Evolutionary conservation across 2,797 vertebrate genomes (phyloP), one percentile per base, ranked within the genome.

Genomic region (Hybognathus amarus): DNA sequence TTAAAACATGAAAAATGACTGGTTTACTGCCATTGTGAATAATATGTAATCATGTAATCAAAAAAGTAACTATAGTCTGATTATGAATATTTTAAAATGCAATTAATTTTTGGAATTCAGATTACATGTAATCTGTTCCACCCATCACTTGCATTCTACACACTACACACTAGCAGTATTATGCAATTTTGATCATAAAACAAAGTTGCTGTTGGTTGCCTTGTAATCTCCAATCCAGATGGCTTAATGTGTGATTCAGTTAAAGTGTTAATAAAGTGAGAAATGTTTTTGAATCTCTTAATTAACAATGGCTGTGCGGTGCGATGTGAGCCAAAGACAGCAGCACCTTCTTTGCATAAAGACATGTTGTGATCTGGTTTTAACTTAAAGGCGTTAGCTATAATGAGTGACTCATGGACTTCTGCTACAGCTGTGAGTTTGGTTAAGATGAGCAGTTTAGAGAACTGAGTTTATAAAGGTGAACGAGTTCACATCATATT

Each of bases 401-500:
- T 79, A 68, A 79, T 82, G 80, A 82, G 59, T 82, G 79, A 74
- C 56, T 81, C 79, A 73, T 24, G 9, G 68, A 33, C 36, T 79
- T 66, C 42, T 79, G 63, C 77, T 42, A 40, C 36, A 63, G 56
- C 59, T 40, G 69, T 74, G 79, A 15, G 5, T 47, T 22, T 71
- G 79, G 40, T 73, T 81, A 12, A n/a, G 12, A 63, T 63, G 30
- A 50, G 17, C 38, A 36, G 54, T 73, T 73, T 71, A 50, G 40
- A 63, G 69, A 47, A 81, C 1, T 38, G 40, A 73, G 20, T 71
- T 70, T 18, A n/a, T 63, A 47, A 63, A 47, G 54, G 68, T 50
- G 54, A 73, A 61, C 6, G 54, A 45, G 79, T 81, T 73, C 38
- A 61, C 50, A 45, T 33, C 9, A 81, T 61, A 38, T 63, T 63